phyloP scores from a whole-genome alignment of 2,888 invertebrate genomes.

The Argyresthia albistria region DNA sequence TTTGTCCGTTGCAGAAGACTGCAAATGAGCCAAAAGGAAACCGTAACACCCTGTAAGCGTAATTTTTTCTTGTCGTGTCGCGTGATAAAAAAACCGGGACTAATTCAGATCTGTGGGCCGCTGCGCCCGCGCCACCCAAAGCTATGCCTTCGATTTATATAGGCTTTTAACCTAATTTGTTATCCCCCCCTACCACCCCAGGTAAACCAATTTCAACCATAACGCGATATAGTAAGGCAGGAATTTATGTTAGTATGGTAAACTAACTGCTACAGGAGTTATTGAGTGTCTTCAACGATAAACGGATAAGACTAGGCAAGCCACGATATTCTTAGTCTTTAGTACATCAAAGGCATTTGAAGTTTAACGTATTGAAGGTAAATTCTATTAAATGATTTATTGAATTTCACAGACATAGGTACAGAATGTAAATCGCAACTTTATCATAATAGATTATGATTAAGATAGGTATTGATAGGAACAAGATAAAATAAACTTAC shows the following conservation, averaged over 20 bases:
- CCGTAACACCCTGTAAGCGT: conserved; percentile 35
- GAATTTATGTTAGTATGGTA: not conserved
- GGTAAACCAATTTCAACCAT: not conserved
- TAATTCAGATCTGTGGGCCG: conserved; percentile 55
- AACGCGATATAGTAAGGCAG: not conserved
- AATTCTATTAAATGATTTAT: no score
- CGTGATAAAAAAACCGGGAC: conserved; percentile 61
- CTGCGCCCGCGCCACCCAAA: conserved; percentile 59
- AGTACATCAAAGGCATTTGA: no score
- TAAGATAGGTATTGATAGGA: no score
- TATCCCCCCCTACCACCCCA: conserved; percentile 19
- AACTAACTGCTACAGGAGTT: not conserved
- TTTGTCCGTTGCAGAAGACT: no score
- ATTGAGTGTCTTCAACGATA: not conserved
- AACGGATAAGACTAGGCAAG: no score
- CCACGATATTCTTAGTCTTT: no score
- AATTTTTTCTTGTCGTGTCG: conserved; percentile 58
- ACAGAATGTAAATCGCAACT: no score
- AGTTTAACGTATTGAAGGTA: no score
- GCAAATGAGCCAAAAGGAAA: no score
- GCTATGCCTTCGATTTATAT: conserved; percentile 59
- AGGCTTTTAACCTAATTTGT: conserved; percentile 71
- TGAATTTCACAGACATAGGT: no score
- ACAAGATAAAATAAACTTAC: no score
- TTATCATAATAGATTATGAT: no score